phyloP scores from a whole-genome alignment of 2,113 vertebrate species.

The Petrocephalus zakoni region DNA sequence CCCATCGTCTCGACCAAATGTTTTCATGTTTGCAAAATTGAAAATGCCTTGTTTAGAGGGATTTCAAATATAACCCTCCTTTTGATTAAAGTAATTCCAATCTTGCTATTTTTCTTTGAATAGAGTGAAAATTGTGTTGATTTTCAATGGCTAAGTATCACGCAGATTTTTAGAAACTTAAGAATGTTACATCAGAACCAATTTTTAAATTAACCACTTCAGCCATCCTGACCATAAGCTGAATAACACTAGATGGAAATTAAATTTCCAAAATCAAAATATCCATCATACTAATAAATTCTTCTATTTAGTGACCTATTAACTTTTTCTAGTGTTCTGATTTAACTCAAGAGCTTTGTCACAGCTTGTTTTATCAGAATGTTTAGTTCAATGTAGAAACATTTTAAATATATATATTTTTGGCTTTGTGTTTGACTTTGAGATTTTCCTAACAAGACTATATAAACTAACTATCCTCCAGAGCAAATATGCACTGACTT shows the following conservation, averaged over 20 bases:
- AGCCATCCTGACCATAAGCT: neutral
- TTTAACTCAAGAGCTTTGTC: neutral
- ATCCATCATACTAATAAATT: neutral
- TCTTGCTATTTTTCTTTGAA: slow-evolving; percentile 23
- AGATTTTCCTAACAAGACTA: neutral
- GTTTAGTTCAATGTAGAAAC: neutral
- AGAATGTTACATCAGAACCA: slow-evolving; percentile 20
- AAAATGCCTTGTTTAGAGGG: neutral
- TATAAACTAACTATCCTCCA: slow-evolving; percentile 32
- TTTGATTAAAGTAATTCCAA: neutral
- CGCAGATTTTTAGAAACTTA: neutral
- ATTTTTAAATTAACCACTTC: neutral
- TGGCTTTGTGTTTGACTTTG: neutral
- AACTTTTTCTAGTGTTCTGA: slow-evolving; percentile 8
- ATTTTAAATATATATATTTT: neutral
- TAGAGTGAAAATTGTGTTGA: neutral
- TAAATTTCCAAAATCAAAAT: neutral
- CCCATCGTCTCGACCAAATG: neutral
- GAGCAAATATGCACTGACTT: slow-evolving; percentile 34
- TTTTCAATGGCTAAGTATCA: neutral
- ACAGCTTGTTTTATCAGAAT: slow-evolving; percentile 12
- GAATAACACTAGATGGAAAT: neutral
- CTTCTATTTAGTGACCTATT: neutral
- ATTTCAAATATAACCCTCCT: neutral
- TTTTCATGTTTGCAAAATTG: neutral